A percentile compares a stretch with the other conserved stretches of the same genome.
phyloP scores from a whole-genome alignment of 2,888 invertebrate species.

The Strigamia maritima region DNA sequence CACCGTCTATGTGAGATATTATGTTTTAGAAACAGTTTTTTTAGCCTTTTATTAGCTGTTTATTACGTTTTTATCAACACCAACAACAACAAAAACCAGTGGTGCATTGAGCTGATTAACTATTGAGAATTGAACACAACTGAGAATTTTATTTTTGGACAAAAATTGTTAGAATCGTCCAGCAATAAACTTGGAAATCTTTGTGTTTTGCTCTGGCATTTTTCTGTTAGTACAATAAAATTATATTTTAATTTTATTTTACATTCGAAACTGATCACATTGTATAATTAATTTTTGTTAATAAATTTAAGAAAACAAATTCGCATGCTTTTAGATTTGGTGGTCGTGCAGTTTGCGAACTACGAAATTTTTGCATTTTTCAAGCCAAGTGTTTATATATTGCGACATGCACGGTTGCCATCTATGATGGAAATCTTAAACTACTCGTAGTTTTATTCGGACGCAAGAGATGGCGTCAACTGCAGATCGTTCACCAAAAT shows the following conservation, averaged over 20 bases:
- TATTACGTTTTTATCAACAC: neutral
- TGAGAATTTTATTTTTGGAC: constrained; percentile 37
- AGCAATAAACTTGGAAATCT: constrained; percentile 36
- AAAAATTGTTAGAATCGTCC: constrained; percentile 30
- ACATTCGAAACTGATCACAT: neutral
- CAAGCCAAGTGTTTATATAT: too few relatives aligned
- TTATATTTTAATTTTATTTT: neutral
- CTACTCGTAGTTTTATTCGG: too few relatives aligned
- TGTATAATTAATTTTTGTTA: constrained; percentile 12
- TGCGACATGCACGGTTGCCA: too few relatives aligned
- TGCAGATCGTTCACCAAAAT: too few relatives aligned
- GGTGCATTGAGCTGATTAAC: constrained; percentile 17
- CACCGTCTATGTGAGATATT: too few relatives aligned
- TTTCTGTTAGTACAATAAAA: neutral
- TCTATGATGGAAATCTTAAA: too few relatives aligned
- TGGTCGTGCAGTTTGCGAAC: too few relatives aligned
- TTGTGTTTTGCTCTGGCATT: neutral
- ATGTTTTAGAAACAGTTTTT: neutral
- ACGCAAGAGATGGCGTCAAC: too few relatives aligned
- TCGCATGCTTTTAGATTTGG: too few relatives aligned
- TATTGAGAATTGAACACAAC: constrained; percentile 35
- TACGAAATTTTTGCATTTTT: too few relatives aligned
- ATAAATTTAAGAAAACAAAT: constrained; percentile 2
- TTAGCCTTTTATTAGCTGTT: neutral
- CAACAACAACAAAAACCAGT: neutral